Evolutionary conservation across 2,888 invertebrate species (phyloP).

Genomic region (Conops quadrifasciatus): DNA sequence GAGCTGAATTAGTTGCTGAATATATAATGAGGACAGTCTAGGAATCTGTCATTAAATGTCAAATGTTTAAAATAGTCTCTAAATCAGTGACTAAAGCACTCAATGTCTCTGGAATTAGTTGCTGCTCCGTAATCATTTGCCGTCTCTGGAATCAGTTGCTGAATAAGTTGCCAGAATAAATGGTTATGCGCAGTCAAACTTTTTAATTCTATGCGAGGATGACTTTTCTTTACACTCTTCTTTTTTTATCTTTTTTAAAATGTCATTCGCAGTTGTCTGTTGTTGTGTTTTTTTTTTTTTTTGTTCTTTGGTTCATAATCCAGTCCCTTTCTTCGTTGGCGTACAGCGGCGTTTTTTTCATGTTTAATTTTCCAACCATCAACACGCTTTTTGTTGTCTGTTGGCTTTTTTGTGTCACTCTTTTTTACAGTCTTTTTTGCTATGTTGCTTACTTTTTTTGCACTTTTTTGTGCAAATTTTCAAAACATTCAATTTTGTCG

Average conservation of each 20-base stretch:
- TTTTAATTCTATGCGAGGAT: slow-evolving; percentile 13
- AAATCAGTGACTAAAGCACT: no score
- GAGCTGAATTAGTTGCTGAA: no score
- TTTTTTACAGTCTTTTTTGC: not conserved
- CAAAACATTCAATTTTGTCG: no score
- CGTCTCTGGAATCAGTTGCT: no score
- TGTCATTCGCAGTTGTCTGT: not conserved
- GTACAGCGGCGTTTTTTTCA: not conserved
- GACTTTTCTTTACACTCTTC: not conserved
- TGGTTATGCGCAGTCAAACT: not conserved
- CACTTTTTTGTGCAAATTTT: no score
- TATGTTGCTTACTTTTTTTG: not conserved
- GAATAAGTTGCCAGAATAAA: no score
- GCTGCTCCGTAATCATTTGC: no score
- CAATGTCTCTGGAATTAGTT: no score
- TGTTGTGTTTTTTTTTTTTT: not conserved
- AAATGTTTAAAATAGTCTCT: no score
- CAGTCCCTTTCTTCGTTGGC: not conserved
- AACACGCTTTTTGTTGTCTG: not conserved
- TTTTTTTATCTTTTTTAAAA: not conserved
- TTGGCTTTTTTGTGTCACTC: not conserved
- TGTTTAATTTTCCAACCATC: not conserved
- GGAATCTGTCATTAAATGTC: no score
- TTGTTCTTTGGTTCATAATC: not conserved
- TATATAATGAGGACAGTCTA: no score